phyloP scores from a whole-genome alignment of 2,113 vertebrate species.

The Pterocles burchelli region DNA sequence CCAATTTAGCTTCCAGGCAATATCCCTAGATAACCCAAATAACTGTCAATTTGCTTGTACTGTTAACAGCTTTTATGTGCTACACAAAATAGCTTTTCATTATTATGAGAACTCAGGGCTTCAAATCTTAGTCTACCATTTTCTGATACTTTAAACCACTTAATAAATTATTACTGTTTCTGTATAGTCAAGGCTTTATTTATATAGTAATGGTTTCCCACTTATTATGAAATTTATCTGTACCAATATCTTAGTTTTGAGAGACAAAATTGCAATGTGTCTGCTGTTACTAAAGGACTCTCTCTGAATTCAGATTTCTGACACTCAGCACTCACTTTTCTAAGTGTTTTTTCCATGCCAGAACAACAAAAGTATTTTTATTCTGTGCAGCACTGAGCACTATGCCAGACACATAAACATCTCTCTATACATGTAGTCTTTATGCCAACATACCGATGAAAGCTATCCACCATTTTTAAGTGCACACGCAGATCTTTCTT shows the following conservation, averaged over 20 bases:
- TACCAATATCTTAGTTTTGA: background rate
- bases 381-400: background rate
- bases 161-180: background rate
- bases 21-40: background rate
- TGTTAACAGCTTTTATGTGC: conserved; percentile 5
- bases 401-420: background rate
- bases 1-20: background rate
- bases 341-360: background rate
- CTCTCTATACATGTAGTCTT: background rate
- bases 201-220: background rate
- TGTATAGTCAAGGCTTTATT: background rate
- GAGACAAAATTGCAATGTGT: background rate
- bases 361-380: background rate
- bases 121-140: background rate
- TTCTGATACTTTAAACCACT: background rate
- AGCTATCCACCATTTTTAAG: conserved; percentile 99
- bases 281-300: background rate
- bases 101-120: background rate
- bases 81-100: conserved; percentile 15
- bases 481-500: conserved; percentile 99
- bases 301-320: background rate
- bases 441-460: conserved; percentile 88
- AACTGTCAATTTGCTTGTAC: background rate
- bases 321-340: background rate
- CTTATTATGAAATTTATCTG: background rate